Conservation (phyloP, 2,113 vertebrate genomes). For the Apus apus region DNA sequence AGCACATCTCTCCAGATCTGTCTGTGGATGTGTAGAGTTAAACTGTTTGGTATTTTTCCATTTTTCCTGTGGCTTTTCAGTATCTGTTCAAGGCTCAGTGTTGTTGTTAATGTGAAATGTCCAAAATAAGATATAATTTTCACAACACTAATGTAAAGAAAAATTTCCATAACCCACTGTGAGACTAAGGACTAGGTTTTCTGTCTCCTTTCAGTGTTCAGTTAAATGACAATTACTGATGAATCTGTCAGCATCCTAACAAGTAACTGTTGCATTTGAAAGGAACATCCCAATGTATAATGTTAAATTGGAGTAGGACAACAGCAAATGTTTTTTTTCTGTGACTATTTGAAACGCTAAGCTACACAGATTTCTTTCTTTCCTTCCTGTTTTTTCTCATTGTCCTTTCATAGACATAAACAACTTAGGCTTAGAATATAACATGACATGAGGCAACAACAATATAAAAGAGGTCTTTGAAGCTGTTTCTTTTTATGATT, state of each 20-base stretch:
- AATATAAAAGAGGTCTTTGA: constrained; percentile 66
- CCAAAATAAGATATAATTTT: neutral
- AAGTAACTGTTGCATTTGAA: constrained; percentile 27
- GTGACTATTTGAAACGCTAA: constrained; percentile 33
- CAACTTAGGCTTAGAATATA: constrained; percentile 37
- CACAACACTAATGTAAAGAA: neutral
- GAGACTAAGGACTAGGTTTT: neutral
- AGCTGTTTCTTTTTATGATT: constrained; percentile 66
- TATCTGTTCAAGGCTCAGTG: neutral
- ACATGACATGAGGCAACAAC: constrained; percentile 56
- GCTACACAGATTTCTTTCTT: neutral
- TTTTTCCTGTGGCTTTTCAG: neutral
- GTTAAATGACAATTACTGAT: neutral
- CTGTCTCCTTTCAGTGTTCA: neutral
- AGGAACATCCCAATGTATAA: neutral
- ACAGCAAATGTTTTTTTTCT: neutral
- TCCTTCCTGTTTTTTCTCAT: constrained; percentile 33
- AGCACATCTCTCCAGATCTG: neutral
- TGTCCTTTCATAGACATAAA: constrained; percentile 44
- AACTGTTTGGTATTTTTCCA: too few relatives aligned
- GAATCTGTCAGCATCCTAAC: neutral
- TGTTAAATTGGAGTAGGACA: neutral
- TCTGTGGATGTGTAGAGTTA: neutral
- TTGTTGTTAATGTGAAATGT: neutral
- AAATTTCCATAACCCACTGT: neutral